Evolutionary conservation across 2,797 vertebrate species (phyloP), one percentile per base, ranked within the genome.

Genomic region (Hypotaenidia philippensis): DNA sequence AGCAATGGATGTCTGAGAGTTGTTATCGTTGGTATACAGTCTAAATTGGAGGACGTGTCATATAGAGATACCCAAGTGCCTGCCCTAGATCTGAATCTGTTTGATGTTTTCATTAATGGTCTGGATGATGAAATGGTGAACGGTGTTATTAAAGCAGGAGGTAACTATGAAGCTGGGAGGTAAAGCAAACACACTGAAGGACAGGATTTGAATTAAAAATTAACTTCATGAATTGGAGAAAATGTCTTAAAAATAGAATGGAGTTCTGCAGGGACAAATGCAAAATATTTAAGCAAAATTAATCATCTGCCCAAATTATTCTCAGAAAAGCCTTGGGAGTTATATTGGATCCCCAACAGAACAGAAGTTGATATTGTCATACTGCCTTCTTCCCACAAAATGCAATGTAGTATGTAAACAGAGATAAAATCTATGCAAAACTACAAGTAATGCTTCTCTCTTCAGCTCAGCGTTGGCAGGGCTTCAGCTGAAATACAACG

Each of bases 171-270:
- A 34, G 55, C 25, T 69, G 41, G 53, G 27, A 94, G 34, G 38
- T 47, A 94, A 80, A 94, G 50, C 72, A 94, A 94, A 94, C 5
- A 71, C 50, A 61, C 49, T 10, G 19, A 83, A 78, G 55, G 65
- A 65, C 23, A 40, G n/a, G 34, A 81, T 38, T 44, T 85, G 85
- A 94, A 91, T 91, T 83, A 16, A 75, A 86, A 90, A 93, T 75
- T 1, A 81, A 71, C 47, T 40, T 14, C 61, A 55, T 5, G 31
- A 75, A 44, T 11, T 34, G 59, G 44, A 75, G 40, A 53, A 74
- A 81, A 74, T 50, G 6, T 9, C 79, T 71, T 90, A 44, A 86
- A 94, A 95, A 50, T 0, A 75, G 79, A 45, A 36, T 7, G 15
- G 16, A 60, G 68, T 32, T 89, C 60, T 77, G 40, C 84, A 70